These are phyloP conservation scores for Engraulis encrasicolus DNA, from an alignment of 2,113 vertebrate genomes.

Conservation along the genomic window DNA sequence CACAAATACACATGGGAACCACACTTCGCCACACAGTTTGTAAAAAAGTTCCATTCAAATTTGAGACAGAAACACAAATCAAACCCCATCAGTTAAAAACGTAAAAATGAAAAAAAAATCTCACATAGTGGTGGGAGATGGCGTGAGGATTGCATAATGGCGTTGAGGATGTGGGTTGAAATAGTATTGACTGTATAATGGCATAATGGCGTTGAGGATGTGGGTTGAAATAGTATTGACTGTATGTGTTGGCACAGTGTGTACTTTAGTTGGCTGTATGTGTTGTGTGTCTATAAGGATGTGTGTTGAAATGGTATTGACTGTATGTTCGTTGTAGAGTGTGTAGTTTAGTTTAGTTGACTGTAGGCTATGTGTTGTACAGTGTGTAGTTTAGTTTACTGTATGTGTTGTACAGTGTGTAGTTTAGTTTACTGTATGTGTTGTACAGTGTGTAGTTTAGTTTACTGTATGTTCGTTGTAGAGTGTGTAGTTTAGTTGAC, in stretches of 20 bases:
- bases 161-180: slow-evolving; percentile 31
- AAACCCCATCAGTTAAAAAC: slow-evolving; percentile 35
- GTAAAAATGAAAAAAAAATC: too few relatives aligned
- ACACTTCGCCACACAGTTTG: not conserved
- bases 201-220: slow-evolving; percentile 33
- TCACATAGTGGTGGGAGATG: slow-evolving; percentile 29
- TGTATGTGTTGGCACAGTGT: slow-evolving; percentile 36
- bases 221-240: slow-evolving; percentile 9
- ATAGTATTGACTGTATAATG: slow-evolving; percentile 23
- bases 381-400: too few relatives aligned
- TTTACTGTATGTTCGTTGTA: too few relatives aligned
- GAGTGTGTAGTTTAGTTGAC: too few relatives aligned
- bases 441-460: too few relatives aligned
- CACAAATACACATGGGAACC: slow-evolving; percentile 33
- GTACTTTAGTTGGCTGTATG: too few relatives aligned
- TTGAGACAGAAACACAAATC: slow-evolving; percentile 31
- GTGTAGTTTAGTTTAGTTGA: slow-evolving; percentile 20
- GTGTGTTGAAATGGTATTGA: slow-evolving; percentile 6
- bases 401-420: slow-evolving; percentile 37
- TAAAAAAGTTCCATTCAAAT: not conserved
- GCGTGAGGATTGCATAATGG: slow-evolving; percentile 25
- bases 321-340: slow-evolving; percentile 25
- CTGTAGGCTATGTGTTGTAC: too few relatives aligned
- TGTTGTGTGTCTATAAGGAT: slow-evolving; percentile 36
- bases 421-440: too few relatives aligned